Conservation (phyloP, 2,113 vertebrate genomes). For the Raja brachyura region DNA sequence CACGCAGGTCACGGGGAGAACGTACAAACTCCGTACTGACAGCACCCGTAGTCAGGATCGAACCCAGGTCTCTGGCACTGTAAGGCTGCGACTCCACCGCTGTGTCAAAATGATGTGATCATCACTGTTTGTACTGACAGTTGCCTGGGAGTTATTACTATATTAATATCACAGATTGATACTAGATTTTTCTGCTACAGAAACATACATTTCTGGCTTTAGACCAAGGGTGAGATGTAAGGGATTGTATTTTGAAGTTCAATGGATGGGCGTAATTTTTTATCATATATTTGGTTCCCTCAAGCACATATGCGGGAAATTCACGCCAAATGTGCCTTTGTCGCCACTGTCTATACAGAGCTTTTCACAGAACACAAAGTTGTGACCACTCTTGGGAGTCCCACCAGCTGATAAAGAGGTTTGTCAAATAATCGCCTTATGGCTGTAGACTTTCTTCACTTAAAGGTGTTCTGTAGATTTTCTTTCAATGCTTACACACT, state of each 20-base stretch:
- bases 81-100: too few relatives aligned
- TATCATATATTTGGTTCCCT: background rate
- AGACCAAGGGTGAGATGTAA: background rate
- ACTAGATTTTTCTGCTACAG: background rate
- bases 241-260: background rate
- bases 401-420: background rate
- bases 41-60: too few relatives aligned
- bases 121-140: background rate
- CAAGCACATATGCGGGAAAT: background rate
- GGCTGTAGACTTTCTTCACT: background rate
- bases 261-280: background rate
- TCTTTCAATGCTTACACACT: background rate
- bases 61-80: too few relatives aligned
- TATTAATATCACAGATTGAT: background rate
- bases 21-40: too few relatives aligned
- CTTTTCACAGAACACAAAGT: constrained; percentile 16
- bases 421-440: background rate
- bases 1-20: too few relatives aligned
- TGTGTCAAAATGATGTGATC: background rate
- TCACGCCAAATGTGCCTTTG: constrained; percentile 14
- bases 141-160: background rate
- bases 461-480: background rate
- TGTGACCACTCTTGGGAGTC: constrained; percentile 1
- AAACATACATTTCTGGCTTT: background rate
- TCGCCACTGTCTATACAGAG: background rate